Evolutionary conservation across 2,888 invertebrate species (phyloP).

Genomic region (Bombylius discolor): DNA sequence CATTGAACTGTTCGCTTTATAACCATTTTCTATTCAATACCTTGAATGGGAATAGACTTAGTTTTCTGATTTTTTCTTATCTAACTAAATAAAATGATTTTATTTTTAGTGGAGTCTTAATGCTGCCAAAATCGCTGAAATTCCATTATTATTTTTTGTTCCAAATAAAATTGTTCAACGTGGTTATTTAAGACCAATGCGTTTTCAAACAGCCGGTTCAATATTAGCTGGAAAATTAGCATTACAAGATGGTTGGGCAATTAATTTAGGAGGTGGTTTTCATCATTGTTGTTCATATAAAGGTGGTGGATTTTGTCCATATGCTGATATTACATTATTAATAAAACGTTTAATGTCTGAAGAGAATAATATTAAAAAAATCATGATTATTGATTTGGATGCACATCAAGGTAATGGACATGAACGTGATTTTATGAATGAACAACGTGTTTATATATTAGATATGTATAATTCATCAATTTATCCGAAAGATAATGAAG

Average conservation of each 20-base stretch:
- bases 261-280: slow-evolving; percentile 85
- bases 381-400: slow-evolving; percentile 83
- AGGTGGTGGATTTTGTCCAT: slow-evolving; percentile 82
- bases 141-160: slow-evolving; percentile 56
- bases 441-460: slow-evolving; percentile 66
- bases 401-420: slow-evolving; percentile 92
- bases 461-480: slow-evolving; percentile 74
- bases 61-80: too few relatives aligned
- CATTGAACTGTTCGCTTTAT: too few relatives aligned
- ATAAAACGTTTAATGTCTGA: slow-evolving; percentile 51
- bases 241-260: slow-evolving; percentile 71
- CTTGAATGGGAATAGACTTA: too few relatives aligned
- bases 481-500: slow-evolving; percentile 63
- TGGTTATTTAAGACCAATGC: slow-evolving; percentile 65
- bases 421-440: slow-evolving; percentile 62
- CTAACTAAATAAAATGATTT: slow-evolving; percentile 5
- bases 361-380: slow-evolving; percentile 45
- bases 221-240: slow-evolving; percentile 73
- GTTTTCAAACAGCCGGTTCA: slow-evolving; percentile 67
- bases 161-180: slow-evolving; percentile 66
- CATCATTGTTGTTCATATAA: slow-evolving; percentile 67
- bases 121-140: slow-evolving; percentile 69
- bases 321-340: slow-evolving; percentile 76
- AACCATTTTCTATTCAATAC: too few relatives aligned
- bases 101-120: slow-evolving; percentile 59